A percentile compares a stretch with the other conserved stretches of the same genome.
phyloP scores from a whole-genome alignment of 2,888 invertebrate species.

The Orthosia cruda region DNA sequence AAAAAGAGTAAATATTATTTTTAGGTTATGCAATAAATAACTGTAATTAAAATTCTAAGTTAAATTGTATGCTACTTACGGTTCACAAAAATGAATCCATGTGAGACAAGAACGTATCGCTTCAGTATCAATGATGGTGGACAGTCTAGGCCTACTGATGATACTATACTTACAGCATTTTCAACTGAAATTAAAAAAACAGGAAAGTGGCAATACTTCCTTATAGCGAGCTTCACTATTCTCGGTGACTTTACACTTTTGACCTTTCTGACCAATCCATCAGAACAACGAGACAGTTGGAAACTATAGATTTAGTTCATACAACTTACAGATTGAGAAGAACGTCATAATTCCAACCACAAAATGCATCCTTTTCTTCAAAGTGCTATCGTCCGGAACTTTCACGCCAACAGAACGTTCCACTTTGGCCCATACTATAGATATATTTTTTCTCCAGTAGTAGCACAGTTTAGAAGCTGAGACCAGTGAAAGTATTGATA shows the following conservation, averaged over 20 bases:
- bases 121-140: constrained; percentile 73
- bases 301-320: background rate
- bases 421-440: constrained; percentile 74
- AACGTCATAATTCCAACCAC: constrained; percentile 68
- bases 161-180: constrained; percentile 91
- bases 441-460: constrained; percentile 71
- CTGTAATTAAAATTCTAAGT: background rate
- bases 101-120: constrained; percentile 78
- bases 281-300: background rate
- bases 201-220: no score
- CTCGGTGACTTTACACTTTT: no score
- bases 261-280: no score
- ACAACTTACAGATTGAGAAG: constrained; percentile 73
- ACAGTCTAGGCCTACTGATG: constrained; percentile 84
- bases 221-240: no score
- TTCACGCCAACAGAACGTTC: constrained; percentile 73
- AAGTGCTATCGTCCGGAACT: constrained; percentile 71
- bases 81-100: constrained; percentile 86
- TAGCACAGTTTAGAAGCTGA: constrained; percentile 77
- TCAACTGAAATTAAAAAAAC: constrained; percentile 87
- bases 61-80: constrained; percentile 73
- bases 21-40: background rate
- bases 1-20: background rate
- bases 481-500: constrained; percentile 76
- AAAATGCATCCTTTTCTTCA: constrained; percentile 74